A percentile compares a stretch with the other conserved stretches of the same genome.
These are phyloP conservation scores for Stegophylla sp. DNA, from an alignment of 2,888 invertebrate genomes.

Conservation along the genomic window DNA sequence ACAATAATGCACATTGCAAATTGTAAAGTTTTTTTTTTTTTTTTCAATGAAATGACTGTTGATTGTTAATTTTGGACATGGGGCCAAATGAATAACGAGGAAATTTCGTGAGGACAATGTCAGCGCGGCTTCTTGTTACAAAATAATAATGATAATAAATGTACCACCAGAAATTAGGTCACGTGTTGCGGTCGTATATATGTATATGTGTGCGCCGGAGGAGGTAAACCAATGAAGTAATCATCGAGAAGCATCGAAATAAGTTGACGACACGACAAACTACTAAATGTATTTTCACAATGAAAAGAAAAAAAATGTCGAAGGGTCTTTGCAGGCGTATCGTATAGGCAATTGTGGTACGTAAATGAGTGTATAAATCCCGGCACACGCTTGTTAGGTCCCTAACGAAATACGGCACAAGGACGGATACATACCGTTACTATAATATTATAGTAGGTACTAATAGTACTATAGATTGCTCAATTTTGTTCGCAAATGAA, in stretches of 20 bases:
- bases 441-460: background rate
- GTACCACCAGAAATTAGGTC: constrained; percentile 45
- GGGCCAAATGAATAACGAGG: constrained; percentile 45
- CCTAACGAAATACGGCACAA: background rate
- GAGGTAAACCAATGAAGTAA: background rate
- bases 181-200: constrained; percentile 2
- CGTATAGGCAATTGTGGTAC: constrained; percentile 53
- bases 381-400: background rate
- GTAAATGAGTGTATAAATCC: background rate
- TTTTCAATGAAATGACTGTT: constrained; percentile 33
- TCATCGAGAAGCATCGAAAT: background rate
- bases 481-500: background rate
- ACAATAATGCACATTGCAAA: constrained; percentile 33
- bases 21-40: constrained; percentile 32
- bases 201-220: background rate
- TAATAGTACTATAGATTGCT: background rate
- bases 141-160: constrained; percentile 26
- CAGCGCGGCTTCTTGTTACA: constrained; percentile 41
- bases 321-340: constrained; percentile 41
- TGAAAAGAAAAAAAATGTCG: background rate
- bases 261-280: background rate
- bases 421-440: background rate
- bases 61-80: constrained; percentile 26
- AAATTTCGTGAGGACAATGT: constrained; percentile 54
- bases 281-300: background rate